A percentile compares a stretch with the other conserved stretches of the same genome.
Evolutionary conservation across 1,140 invertebrate genomes (phyloP).

Genomic region (Drosophila athabasca): DNA sequence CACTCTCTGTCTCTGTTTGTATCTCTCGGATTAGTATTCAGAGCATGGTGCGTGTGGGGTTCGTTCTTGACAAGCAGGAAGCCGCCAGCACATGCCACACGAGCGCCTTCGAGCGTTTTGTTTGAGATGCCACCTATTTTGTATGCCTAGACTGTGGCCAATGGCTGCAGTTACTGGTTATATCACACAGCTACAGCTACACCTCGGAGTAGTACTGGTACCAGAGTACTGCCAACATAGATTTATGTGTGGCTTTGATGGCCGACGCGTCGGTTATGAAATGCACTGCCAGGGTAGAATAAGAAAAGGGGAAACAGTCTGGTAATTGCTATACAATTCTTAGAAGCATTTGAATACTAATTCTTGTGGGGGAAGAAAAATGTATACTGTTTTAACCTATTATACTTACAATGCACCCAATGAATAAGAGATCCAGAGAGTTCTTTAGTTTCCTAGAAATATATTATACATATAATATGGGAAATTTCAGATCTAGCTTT

Average conservation of each 20-base stretch:
- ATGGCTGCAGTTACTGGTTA: slow-evolving; percentile 48
- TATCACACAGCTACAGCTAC: slow-evolving; percentile 40
- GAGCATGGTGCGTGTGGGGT: slow-evolving; percentile 34
- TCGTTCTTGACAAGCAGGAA: slow-evolving; percentile 57
- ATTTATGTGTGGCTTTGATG: slow-evolving; percentile 59
- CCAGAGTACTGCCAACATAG: slow-evolving; percentile 22
- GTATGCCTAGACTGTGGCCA: slow-evolving; percentile 56
- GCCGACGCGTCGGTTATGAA: slow-evolving; percentile 26
- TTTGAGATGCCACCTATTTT: slow-evolving; percentile 35
- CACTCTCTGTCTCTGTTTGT: slow-evolving; percentile 22
- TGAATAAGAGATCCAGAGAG: no score
- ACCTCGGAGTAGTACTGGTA: no score
- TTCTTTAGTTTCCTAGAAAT: no score
- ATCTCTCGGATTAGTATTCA: slow-evolving; percentile 68
- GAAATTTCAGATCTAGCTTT: no score
- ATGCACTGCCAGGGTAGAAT: slow-evolving; percentile 19
- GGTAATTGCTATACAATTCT: no score
- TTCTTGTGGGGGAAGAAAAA: no score
- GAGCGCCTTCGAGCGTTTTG: slow-evolving; percentile 18
- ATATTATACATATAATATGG: no score
- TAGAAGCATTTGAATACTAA: no score
- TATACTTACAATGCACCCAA: no score
- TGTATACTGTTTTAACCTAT: no score
- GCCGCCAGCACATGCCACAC: slow-evolving; percentile 66
- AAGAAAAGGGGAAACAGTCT: neutral